Base-by-base conservation (phyloP, 2,113 vertebrate species). In the Sinocyclocheilus maitianheensis region DNA sequence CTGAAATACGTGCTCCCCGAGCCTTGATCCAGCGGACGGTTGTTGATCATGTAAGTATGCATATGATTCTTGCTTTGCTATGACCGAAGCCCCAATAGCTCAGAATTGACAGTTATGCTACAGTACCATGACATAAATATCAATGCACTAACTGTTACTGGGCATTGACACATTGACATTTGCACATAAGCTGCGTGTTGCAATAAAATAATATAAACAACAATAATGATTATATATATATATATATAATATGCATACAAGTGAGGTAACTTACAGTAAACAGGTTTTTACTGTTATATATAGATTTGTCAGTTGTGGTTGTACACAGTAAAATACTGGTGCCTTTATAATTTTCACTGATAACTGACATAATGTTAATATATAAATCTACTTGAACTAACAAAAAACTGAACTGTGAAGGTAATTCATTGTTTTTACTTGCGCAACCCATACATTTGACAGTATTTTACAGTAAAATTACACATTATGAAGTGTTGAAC, bases 31-130 rank as follows among this genome's bases (percentile, higher is more conserved):
- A 87, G 89, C 88, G 37, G 82, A 58, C 87, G 87, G 88, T 90
- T 92, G 90, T 87, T 87, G 86, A 90, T 86, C 91, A 92, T 95
- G 95, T 95, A 94, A 95, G 95, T 94, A 92, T 63, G 69, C 69
- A 85, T 53, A 16, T 71, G 75, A 67, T 79, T 69, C 77, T 58
- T 40, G 48, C 63, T 81, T 81, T 67, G 40, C 22, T 62, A 67
- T 74, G n/a, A 30, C 22, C 60, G 55, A 24, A 80, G 58, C 22
- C 20, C 77, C 20, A 16, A 46, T 80, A 48, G 60, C 79, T 24
- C 60, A 67, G 51, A 65, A 77, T 26, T 18, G 40, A 81, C 79
- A 67, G 37, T 67, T 67, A 67, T 67, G 79, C 8, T 67, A 65
- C 60, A 30, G 40, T 30, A 81, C 4, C 3, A 30, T 12, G n/a